Percentiles rank a stretch among this genome's conserved stretches.
Conservation (phyloP, 2,888 invertebrate genomes). For the Caenorhabditis macrosperma region DNA sequence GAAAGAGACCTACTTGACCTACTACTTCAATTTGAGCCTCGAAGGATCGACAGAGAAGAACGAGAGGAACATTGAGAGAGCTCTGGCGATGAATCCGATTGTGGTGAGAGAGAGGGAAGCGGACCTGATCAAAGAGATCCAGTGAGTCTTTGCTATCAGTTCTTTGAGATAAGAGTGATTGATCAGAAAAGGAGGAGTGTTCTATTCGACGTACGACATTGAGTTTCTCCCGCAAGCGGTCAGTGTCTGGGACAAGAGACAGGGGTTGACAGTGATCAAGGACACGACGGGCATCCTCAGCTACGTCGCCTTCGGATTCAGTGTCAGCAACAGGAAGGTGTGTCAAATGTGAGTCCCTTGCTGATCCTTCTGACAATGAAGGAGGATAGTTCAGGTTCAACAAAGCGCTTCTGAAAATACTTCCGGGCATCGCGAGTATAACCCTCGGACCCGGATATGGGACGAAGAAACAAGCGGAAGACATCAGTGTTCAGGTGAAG, state of each 20-base stretch:
- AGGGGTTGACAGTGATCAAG: slow-evolving; percentile 63
- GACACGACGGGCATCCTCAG: slow-evolving; percentile 67
- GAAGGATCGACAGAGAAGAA: slow-evolving; percentile 66
- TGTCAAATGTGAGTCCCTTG: slow-evolving; percentile 52
- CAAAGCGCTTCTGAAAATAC: slow-evolving; percentile 64
- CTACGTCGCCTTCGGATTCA: slow-evolving; percentile 70
- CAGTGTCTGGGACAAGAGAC: slow-evolving; percentile 63
- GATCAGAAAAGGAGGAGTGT: slow-evolving; percentile 66
- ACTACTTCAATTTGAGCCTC: slow-evolving; percentile 60
- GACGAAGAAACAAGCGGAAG: slow-evolving; percentile 59
- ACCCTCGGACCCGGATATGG: slow-evolving; percentile 67
- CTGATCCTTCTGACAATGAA: too few species aligned
- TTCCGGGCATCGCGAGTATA: slow-evolving; percentile 67
- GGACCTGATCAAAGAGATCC: slow-evolving; percentile 59
- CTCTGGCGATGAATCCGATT: slow-evolving; percentile 62
- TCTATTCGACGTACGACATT: slow-evolving; percentile 67
- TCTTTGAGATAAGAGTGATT: neutral
- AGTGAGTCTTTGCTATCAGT: slow-evolving; percentile 31
- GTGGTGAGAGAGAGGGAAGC: slow-evolving; percentile 51
- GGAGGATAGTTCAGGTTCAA: slow-evolving; percentile 58
- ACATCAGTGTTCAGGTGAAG: slow-evolving; percentile 61
- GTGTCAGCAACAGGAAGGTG: slow-evolving; percentile 61
- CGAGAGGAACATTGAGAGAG: slow-evolving; percentile 51
- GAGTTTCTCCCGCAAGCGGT: slow-evolving; percentile 66
- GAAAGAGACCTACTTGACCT: slow-evolving; percentile 63